phyloP scores from a whole-genome alignment of 2,797 vertebrate genomes.

The Smutsia temminckii region DNA sequence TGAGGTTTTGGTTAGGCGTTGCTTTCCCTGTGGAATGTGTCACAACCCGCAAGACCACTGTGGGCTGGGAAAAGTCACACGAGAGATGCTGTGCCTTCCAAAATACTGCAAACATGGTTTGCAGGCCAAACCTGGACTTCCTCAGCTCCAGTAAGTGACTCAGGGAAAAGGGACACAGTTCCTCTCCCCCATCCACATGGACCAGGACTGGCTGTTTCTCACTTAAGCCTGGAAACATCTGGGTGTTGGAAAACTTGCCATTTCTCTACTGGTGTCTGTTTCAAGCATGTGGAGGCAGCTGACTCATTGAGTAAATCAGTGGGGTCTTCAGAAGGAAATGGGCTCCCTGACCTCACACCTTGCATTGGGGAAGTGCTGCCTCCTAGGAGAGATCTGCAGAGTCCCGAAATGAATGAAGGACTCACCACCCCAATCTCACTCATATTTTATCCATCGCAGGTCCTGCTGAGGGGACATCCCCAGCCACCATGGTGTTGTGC shows the following conservation, averaged over 20 bases:
- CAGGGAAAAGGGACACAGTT: neutral
- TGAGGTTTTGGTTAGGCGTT: fast-evolving
- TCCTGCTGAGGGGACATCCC: neutral
- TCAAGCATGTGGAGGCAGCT: fast-evolving
- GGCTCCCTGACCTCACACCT: neutral
- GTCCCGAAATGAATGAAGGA: neutral
- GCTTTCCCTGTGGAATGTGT: neutral
- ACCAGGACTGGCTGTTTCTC: neutral
- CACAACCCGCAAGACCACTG: neutral
- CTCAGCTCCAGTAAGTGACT: neutral
- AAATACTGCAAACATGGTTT: neutral
- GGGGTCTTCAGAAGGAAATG: fast-evolving
- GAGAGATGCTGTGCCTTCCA: neutral
- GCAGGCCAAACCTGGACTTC: neutral
- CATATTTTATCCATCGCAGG: fast-evolving
- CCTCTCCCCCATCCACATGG: fast-evolving
- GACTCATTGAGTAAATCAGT: neutral
- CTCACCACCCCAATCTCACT: neutral
- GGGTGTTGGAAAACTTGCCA: neutral
- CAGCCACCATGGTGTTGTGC: neutral
- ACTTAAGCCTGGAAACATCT: neutral
- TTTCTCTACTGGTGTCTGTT: neutral
- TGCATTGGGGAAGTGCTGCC: too few relatives aligned
- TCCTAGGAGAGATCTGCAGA: neutral
- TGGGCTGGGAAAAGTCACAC: neutral